phyloP scores from a whole-genome alignment of 2,113 vertebrate species.

The Elephantulus edwardii region DNA sequence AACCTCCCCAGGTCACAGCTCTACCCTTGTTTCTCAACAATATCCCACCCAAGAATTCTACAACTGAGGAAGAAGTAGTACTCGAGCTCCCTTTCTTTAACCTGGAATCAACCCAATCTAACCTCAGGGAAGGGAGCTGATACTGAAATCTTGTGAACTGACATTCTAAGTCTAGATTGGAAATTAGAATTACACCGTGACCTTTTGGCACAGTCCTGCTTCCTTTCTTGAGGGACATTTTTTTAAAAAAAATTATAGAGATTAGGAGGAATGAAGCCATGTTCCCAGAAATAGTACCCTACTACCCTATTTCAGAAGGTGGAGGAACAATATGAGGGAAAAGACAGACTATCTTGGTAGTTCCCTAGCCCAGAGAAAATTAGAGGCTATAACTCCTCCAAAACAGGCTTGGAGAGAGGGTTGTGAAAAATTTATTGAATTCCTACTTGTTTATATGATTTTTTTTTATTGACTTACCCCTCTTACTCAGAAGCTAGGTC shows the following conservation, averaged over 20 bases:
- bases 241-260: neutral
- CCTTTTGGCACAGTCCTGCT: neutral
- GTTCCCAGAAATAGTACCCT: neutral
- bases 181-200: slow-evolving; percentile 4
- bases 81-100: slow-evolving; percentile 46
- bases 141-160: neutral
- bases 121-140: neutral
- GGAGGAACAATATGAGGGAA: neutral
- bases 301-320: neutral
- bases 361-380: neutral
- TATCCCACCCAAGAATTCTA: slow-evolving; percentile 56
- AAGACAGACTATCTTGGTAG: neutral
- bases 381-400: neutral
- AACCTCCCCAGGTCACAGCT: neutral
- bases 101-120: slow-evolving; percentile 54
- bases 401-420: slow-evolving; percentile 43
- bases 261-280: neutral
- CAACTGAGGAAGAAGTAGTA: neutral
- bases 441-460: slow-evolving; percentile 52
- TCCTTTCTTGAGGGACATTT: slow-evolving; percentile 18
- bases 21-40: neutral
- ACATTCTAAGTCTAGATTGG: slow-evolving; percentile 32
- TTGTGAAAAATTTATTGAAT: slow-evolving; percentile 26
- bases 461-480: slow-evolving; percentile 49
- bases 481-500: slow-evolving; percentile 28